Percentiles rank a stretch among this genome's conserved stretches.
These are phyloP conservation scores for Heliothis virescens DNA, from an alignment of 1,140 invertebrate species.

Conservation along the genomic window DNA sequence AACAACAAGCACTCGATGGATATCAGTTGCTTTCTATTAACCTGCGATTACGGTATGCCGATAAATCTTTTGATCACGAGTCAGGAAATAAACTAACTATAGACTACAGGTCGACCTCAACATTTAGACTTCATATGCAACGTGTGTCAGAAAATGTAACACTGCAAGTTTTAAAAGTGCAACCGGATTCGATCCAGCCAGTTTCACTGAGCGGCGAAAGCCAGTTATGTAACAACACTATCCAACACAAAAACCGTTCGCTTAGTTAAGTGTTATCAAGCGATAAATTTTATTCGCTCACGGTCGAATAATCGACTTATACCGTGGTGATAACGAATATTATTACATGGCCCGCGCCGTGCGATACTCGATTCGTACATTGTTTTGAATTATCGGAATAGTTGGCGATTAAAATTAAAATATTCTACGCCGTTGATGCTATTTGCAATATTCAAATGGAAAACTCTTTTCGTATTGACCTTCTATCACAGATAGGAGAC, in stretches of 20 bases:
- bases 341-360: slow-evolving; percentile 45
- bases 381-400: slow-evolving; percentile 47
- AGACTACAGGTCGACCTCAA: slow-evolving; percentile 46
- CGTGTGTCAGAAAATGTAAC: slow-evolving; percentile 48
- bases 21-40: slow-evolving; percentile 28
- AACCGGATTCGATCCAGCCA: slow-evolving; percentile 55
- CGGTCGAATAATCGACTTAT: slow-evolving; percentile 72
- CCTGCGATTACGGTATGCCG: background rate
- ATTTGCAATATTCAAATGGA: slow-evolving; percentile 26
- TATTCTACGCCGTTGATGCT: background rate
- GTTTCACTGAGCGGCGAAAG: slow-evolving; percentile 59
- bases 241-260: slow-evolving; percentile 57
- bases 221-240: slow-evolving; percentile 61
- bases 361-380: slow-evolving; percentile 41
- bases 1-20: slow-evolving; percentile 18
- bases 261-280: slow-evolving; percentile 66
- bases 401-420: slow-evolving; percentile 35
- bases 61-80: slow-evolving; percentile 5
- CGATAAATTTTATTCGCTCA: slow-evolving; percentile 77
- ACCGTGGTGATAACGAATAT: slow-evolving; percentile 64
- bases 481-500: too few species aligned
- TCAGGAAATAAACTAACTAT: slow-evolving; percentile 14
- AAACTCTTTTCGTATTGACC: background rate
- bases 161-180: slow-evolving; percentile 54
- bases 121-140: slow-evolving; percentile 45